Evolutionary conservation across 2,797 vertebrate genomes (phyloP), one percentile per base, ranked within the genome.

Genomic region (Meriones psammophilus): DNA sequence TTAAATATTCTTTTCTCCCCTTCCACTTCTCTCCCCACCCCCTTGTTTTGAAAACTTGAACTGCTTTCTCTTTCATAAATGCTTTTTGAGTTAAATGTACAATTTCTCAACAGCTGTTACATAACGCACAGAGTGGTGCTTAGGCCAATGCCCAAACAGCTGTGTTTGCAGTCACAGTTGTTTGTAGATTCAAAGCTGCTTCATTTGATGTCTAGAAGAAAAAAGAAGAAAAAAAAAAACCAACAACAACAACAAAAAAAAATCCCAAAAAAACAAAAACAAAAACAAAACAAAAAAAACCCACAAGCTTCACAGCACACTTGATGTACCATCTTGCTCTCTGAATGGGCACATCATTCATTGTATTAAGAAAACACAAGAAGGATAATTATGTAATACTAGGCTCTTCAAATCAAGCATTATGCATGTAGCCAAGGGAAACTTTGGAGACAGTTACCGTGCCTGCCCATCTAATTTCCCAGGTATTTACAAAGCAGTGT

Each of bases 101-200:
- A 96, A 92, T 97, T 96, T 95, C 77, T 94, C 95, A 97, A 96
- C 91, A 97, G 95, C 97, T 97, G 94, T 98, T 97, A 95, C 60
- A 46, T 97, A 97, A 97, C 92, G 78, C 54, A n/a, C 71, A 66
- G 78, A 24, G 18, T 39, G 30, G 39, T 36, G 50, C 64, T 91
- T 22, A 1, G 18, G 87, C 93, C 83, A 10, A 28, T 89, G 88
- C 76, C 83, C 76, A 78, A 91, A 92, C 97, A 97, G 93, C 97
- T 98, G 97, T 93, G 92, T 91, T 97, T 86, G 83, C 81, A 78
- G 5, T 88, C 74, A 20, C 78, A 94, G 90, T 91, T 96, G 88
- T 96, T 94, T 92, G 15, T 80, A 56, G 90, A 96, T 80, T 95
- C 88, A 96, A 92, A 96, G 66, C 69, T 92, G 78, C 24, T 58